Evolutionary conservation across 2,888 invertebrate genomes (phyloP).

Genomic region (Orthosia cruda): DNA sequence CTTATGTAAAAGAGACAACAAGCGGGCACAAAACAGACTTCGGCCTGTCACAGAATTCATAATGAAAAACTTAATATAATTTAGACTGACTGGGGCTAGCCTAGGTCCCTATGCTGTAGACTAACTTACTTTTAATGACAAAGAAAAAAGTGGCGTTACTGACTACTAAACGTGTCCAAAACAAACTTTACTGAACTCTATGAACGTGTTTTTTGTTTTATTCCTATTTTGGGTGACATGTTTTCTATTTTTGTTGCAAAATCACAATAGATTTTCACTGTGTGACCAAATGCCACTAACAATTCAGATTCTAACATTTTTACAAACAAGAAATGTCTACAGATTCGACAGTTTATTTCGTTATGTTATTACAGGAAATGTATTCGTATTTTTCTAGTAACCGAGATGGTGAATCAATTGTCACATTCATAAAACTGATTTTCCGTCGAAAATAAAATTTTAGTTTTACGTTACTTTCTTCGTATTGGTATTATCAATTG

Average conservation of each 20-base stretch:
- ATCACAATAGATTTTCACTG: constrained; percentile 6
- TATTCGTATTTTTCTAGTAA: constrained; percentile 25
- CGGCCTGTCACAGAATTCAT: not conserved
- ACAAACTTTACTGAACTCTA: too few relatives aligned
- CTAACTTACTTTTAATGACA: too few relatives aligned
- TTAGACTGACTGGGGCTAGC: not conserved
- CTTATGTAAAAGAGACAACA: not conserved
- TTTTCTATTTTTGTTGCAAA: constrained; percentile 18
- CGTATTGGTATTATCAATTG: not conserved
- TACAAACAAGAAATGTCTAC: not conserved
- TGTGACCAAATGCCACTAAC: not conserved
- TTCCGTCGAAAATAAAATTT: not conserved
- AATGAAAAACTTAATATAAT: constrained; percentile 15
- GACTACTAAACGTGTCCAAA: too few relatives aligned
- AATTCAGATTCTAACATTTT: constrained; percentile 11
- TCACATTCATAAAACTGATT: constrained; percentile 1
- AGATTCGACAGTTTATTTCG: constrained; percentile 4
- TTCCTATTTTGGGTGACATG: not conserved
- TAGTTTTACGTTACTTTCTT: not conserved
- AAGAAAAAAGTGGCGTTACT: too few relatives aligned
- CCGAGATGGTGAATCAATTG: not conserved
- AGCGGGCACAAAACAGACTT: not conserved
- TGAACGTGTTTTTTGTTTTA: too few relatives aligned
- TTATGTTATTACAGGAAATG: constrained; percentile 18
- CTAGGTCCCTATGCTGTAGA: not conserved